Evolutionary conservation across 92 coral and sea anemone genomes (phyloP).

Genomic region (Isaurus tuberculatus): DNA sequence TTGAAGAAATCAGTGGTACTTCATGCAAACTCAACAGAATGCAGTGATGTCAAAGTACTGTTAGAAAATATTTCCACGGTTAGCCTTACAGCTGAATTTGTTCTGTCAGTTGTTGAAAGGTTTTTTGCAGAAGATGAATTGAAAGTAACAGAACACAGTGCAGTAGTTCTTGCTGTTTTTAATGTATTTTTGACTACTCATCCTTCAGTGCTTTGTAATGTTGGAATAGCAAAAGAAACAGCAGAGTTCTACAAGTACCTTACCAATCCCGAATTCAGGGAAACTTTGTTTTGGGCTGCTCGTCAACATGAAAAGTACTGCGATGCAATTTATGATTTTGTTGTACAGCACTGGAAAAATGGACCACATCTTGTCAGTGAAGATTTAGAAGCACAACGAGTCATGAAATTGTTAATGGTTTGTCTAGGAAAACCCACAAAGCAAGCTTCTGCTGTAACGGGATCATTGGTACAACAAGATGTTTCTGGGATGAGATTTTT

Average conservation of each 20-base stretch:
- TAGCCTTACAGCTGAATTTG: constrained; percentile 37
- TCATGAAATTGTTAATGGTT: constrained; percentile 78
- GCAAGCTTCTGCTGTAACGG: constrained; percentile 78
- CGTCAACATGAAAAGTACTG: constrained; percentile 68
- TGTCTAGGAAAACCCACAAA: constrained; percentile 83
- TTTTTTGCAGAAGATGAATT: constrained; percentile 61
- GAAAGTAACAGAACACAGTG: constrained; percentile 80
- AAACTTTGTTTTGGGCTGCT: constrained; percentile 70
- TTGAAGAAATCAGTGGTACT: constrained; percentile 61
- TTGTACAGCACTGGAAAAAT: constrained; percentile 59
- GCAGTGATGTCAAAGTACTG: not conserved
- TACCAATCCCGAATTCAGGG: constrained; percentile 62
- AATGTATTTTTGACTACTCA: constrained; percentile 69
- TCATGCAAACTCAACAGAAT: constrained; percentile 42
- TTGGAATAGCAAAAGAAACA: constrained; percentile 32
- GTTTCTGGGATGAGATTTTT: constrained; percentile 63
- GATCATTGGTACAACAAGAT: constrained; percentile 52
- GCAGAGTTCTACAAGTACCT: constrained; percentile 54
- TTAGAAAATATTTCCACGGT: not conserved
- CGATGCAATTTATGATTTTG: constrained; percentile 78
- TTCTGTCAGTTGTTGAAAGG: constrained; percentile 65
- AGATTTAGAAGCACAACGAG: constrained; percentile 63
- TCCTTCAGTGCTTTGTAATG: constrained; percentile 42
- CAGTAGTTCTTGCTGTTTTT: constrained; percentile 78
- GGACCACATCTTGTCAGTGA: constrained; percentile 71